Evolutionary conservation across 2,113 vertebrate genomes (phyloP).

Genomic region (Antechinus flavipes): DNA sequence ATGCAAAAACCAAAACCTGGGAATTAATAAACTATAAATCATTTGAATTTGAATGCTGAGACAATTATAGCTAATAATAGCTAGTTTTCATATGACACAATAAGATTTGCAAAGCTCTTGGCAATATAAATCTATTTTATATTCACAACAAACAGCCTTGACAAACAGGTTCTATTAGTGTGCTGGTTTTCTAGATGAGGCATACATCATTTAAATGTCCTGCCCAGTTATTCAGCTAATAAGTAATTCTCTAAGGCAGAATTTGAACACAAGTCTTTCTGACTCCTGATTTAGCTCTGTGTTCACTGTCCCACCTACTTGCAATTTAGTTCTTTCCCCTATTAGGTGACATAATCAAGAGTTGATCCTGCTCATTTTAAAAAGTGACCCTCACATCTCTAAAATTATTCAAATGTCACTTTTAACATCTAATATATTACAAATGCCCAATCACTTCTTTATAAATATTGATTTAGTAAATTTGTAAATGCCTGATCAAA

Average conservation of each 20-base stretch:
- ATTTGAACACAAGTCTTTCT: neutral
- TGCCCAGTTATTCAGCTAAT: neutral
- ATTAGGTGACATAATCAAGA: neutral
- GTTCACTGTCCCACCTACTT: neutral
- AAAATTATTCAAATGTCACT: slow-evolving; percentile 1
- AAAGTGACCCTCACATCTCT: slow-evolving; percentile 9
- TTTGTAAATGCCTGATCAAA: neutral
- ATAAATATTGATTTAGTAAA: neutral
- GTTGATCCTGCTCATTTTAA: slow-evolving; percentile 18
- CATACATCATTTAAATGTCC: neutral
- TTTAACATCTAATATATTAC: slow-evolving; percentile 10
- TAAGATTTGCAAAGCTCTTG: neutral
- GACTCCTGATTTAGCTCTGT: neutral
- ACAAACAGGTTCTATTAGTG: neutral
- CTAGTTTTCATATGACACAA: neutral
- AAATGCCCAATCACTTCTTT: neutral
- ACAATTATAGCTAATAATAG: neutral
- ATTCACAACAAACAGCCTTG: neutral
- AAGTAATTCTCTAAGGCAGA: neutral
- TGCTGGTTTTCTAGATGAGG: neutral
- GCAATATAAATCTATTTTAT: neutral
- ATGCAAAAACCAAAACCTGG: slow-evolving; percentile 42
- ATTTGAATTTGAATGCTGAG: slow-evolving; percentile 30
- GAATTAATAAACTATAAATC: slow-evolving; percentile 33
- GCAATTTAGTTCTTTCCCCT: slow-evolving; percentile 5